A percentile compares a stretch with the other conserved stretches of the same genome.
phyloP scores from a whole-genome alignment of 2,888 invertebrate genomes.

The Conistra vaccinii region DNA sequence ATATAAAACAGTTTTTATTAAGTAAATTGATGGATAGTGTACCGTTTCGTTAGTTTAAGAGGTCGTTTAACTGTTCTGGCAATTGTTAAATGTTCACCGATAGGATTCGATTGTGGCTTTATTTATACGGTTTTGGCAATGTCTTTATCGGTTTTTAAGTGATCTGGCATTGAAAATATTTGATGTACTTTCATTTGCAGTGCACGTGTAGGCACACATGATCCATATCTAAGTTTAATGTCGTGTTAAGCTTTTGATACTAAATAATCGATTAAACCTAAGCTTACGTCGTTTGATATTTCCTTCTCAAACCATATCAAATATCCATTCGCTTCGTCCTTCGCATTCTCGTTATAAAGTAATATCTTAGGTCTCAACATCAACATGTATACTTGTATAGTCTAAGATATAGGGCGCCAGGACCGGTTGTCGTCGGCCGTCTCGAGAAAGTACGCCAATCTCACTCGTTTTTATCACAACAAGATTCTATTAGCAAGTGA shows the following conservation, averaged over 20 bases:
- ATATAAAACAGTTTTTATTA: constrained; percentile 64
- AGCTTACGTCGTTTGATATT: neutral
- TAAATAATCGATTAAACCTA: neutral
- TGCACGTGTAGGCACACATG: neutral
- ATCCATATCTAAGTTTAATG: neutral
- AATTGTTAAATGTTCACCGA: constrained; percentile 40
- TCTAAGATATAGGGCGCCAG: constrained; percentile 50
- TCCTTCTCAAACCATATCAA: neutral
- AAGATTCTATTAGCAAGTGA: constrained; percentile 41
- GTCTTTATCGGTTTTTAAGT: constrained; percentile 40
- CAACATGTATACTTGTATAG: constrained; percentile 16
- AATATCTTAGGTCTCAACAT: constrained; percentile 27
- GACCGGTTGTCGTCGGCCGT: constrained; percentile 47
- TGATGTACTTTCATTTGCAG: constrained; percentile 7
- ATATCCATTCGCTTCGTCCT: constrained; percentile 1
- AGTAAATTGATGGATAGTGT: constrained; percentile 60
- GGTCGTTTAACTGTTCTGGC: constrained; percentile 44
- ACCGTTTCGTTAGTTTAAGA: constrained; percentile 37
- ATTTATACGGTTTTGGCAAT: constrained; percentile 43
- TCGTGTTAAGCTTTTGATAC: neutral
- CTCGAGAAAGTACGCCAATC: constrained; percentile 56
- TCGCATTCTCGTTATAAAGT: constrained; percentile 37
- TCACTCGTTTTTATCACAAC: constrained; percentile 44
- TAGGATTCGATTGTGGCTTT: constrained; percentile 33
- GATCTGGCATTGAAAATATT: constrained; percentile 35